Conservation (phyloP, 2,113 vertebrate species). For the Saguinus imperator region DNA sequence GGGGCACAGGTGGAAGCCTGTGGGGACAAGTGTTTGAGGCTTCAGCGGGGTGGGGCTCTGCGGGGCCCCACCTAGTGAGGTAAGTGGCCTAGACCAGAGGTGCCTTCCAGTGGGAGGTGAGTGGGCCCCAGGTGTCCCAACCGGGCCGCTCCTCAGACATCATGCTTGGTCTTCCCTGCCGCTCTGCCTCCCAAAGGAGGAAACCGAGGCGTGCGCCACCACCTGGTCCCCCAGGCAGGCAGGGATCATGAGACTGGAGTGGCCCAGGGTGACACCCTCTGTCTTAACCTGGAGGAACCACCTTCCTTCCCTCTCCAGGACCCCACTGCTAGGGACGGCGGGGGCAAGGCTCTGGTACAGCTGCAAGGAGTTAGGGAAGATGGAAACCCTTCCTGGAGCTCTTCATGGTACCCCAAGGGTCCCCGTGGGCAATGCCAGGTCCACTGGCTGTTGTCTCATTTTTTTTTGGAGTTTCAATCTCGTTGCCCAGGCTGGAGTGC, state of each 20-base stretch:
- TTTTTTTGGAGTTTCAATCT: no score
- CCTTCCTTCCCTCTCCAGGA: not conserved
- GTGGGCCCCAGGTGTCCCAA: fast-evolving
- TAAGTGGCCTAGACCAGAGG: not conserved
- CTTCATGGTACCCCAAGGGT: not conserved
- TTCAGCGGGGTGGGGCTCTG: not conserved
- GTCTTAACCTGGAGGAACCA: not conserved
- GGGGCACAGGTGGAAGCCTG: not conserved
- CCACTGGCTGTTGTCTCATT: no score
- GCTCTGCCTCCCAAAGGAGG: not conserved
- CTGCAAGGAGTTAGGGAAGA: not conserved
- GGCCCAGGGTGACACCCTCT: not conserved
- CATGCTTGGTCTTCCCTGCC: no score
- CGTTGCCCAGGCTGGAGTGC: no score
- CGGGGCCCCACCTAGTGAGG: not conserved
- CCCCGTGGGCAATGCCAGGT: no score
- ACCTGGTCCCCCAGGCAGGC: not conserved
- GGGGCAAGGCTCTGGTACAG: not conserved
- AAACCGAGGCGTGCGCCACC: not conserved
- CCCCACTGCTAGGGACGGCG: not conserved
- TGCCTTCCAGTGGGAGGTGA: not conserved
- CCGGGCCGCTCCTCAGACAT: not conserved
- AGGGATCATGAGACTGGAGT: not conserved
- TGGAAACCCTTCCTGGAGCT: not conserved
- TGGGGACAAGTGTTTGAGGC: not conserved